Base-by-base conservation (phyloP, 1,140 invertebrate genomes). In the Drosophila ananassae region DNA sequence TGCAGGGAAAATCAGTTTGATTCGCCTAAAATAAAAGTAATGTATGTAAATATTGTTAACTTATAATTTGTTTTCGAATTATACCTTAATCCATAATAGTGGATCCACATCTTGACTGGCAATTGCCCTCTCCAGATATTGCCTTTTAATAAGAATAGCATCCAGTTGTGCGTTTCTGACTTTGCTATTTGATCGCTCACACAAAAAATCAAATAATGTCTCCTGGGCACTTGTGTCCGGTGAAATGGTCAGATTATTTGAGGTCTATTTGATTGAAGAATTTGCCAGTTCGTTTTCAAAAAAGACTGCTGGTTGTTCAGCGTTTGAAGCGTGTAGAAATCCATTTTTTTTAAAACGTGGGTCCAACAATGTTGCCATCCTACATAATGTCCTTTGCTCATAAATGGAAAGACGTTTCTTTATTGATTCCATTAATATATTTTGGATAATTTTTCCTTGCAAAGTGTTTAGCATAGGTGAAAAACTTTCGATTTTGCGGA, bases 251-350 rank as follows among this genome's bases (percentile, higher is more conserved):
- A 7, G 39, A 52, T 61, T 32, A 53, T 9, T 54, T 48, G 1
- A 3, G 2, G 30, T 37, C 48, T 64, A 48, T 69, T 55, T 54
- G 21, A 52, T 10, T 17, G 24, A 30, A 28, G 53, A 53, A 59
- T 60, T 53, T 6, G 17, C 50, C 21, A 72, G 13, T 9, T 72
- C 68, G 30, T 72, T 66, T 66, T 66, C 61, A 30, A 58, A 57
- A 64, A 25, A 58, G 13, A 5, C 28, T 63, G 13, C 37, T 39
- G 58, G 32, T 69, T 62, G 51, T 50, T 73, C 58, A 57, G 64
- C 53, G 22, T 57, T 68, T 54, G 48, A 68, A 32, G 17, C 58
- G 10, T 51, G 25, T 55, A 62, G 32, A 69, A 69, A 69, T 24
- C 53, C 53, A 53, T 6, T 55, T 53, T 57, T 69, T 51, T 61